Evolutionary conservation across 1,140 invertebrate genomes (phyloP).

Genomic region (Megathymus violae): DNA sequence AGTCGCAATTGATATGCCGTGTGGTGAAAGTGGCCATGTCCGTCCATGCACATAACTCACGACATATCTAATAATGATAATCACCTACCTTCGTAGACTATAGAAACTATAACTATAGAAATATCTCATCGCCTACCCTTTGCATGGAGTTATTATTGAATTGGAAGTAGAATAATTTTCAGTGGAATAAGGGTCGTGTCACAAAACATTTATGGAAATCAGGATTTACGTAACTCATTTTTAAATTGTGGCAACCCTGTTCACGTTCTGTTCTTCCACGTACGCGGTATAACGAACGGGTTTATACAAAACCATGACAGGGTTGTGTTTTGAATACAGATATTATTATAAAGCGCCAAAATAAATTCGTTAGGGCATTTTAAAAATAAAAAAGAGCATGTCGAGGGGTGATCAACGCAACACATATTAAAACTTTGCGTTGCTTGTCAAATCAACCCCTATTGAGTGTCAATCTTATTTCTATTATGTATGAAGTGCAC

Average conservation of each 20-base stretch:
- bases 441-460: conserved; percentile 15
- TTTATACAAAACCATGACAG: not conserved
- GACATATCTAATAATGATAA: too few species aligned
- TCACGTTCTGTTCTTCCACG: not conserved
- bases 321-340: not conserved
- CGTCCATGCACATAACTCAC: too few species aligned
- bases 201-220: not conserved
- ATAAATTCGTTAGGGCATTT: not conserved
- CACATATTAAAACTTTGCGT: conserved; percentile 2
- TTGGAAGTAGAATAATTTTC: too few species aligned
- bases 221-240: not conserved
- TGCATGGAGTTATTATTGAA: too few species aligned
- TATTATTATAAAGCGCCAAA: not conserved
- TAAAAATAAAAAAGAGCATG: not conserved
- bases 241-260: conserved; percentile 1
- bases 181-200: not conserved
- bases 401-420: conserved; percentile 10
- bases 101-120: too few species aligned
- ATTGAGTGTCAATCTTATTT: conserved; percentile 17
- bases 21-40: too few species aligned
- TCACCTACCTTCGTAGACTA: too few species aligned
- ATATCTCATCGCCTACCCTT: too few species aligned
- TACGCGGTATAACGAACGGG: not conserved
- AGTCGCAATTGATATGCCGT: too few species aligned
- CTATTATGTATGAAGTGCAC: conserved; percentile 11